Evolutionary conservation across 2,888 invertebrate species (phyloP).

Genomic region (Apotomis betuletana): DNA sequence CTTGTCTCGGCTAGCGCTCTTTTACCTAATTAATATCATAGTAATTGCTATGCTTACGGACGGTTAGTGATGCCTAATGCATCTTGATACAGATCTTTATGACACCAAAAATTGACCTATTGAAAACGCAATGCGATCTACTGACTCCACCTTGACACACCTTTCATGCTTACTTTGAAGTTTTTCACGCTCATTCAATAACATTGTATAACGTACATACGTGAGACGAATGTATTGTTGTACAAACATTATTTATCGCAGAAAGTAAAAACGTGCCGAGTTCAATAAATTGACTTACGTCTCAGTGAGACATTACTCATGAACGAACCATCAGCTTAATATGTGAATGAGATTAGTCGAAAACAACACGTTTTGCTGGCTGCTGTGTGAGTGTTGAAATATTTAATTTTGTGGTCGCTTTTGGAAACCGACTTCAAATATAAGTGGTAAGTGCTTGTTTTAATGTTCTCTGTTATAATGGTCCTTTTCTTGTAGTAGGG

Average conservation of each 20-base stretch:
- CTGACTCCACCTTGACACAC: conserved; percentile 48
- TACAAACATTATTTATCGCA: conserved; percentile 73
- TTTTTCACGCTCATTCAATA: conserved; percentile 46
- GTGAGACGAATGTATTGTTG: conserved; percentile 76
- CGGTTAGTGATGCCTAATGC: too few species aligned
- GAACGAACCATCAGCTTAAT: conserved; percentile 2
- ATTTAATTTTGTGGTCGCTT: conserved; percentile 3
- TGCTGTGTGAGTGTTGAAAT: neutral
- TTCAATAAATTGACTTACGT: conserved; percentile 26
- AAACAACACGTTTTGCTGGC: neutral
- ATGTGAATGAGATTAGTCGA: conserved; percentile 17
- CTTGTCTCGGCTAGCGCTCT: too few species aligned
- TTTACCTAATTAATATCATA: too few species aligned
- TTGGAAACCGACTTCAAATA: conserved; percentile 3
- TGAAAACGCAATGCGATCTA: conserved; percentile 1
- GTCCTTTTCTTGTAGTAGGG: too few species aligned
- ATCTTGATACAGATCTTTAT: neutral
- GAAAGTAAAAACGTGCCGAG: conserved; percentile 65
- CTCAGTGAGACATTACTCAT: conserved; percentile 16
- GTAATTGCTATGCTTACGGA: too few species aligned
- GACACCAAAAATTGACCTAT: neutral
- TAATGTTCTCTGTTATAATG: neutral
- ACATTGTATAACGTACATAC: conserved; percentile 58
- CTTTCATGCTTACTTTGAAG: conserved; percentile 47
- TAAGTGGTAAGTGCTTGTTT: neutral